A percentile compares a stretch with the other conserved stretches of the same genome.
Evolutionary conservation across 1,140 invertebrate genomes (phyloP).

Genomic region (Drosophila chauvacae): DNA sequence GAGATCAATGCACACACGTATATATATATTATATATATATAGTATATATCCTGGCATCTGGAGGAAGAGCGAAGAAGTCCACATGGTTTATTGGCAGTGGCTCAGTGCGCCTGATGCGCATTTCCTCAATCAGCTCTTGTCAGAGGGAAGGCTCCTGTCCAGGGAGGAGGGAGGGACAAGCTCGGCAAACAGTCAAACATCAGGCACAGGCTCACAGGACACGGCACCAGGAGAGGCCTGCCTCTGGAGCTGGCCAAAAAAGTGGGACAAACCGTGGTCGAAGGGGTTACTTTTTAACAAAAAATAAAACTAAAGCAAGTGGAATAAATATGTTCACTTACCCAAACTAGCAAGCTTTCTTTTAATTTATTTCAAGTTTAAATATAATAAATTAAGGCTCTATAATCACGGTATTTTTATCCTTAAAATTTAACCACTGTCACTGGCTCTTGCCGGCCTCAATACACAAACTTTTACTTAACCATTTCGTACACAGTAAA

Average conservation of each 20-base stretch:
- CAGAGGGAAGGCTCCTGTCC: constrained; percentile 36
- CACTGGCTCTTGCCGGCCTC: background rate
- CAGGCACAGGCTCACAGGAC: constrained; percentile 27
- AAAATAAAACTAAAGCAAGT: too few relatives aligned
- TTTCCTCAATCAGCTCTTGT: constrained; percentile 78
- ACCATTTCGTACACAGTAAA: constrained; percentile 78
- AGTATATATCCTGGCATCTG: constrained; percentile 11
- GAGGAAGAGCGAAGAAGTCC: background rate
- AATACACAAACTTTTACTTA: constrained; percentile 68
- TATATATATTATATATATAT: constrained; percentile 4
- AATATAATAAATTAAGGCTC: background rate
- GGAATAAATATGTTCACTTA: too few relatives aligned
- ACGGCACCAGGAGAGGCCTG: constrained; percentile 14
- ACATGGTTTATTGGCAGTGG: constrained; percentile 78
- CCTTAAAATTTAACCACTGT: background rate
- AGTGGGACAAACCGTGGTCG: background rate
- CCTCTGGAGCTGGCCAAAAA: background rate
- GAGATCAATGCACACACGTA: constrained; percentile 51
- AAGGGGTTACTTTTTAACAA: background rate
- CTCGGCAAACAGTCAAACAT: constrained; percentile 65
- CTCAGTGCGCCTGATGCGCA: constrained; percentile 78
- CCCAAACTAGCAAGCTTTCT: too few relatives aligned
- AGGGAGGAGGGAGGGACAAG: constrained; percentile 12
- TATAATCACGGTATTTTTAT: background rate
- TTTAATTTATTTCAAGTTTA: background rate